phyloP scores from a whole-genome alignment of 2,113 vertebrate genomes.

The Ahaetulla prasina region DNA sequence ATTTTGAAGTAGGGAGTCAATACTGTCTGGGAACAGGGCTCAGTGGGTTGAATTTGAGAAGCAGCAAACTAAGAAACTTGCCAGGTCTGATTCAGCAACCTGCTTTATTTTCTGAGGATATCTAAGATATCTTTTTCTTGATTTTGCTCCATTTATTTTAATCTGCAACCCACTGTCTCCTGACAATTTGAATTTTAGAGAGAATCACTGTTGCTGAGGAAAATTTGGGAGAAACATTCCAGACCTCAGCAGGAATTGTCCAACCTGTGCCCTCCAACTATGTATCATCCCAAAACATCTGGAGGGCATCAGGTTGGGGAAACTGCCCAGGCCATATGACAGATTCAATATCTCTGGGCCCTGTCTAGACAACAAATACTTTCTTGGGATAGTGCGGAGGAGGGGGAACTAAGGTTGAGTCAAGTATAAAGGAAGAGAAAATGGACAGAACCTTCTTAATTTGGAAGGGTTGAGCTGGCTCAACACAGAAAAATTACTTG shows the following conservation, averaged over 20 bases:
- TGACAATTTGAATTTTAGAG: not conserved
- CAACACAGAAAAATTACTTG: not conserved
- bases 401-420: not conserved
- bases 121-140: not conserved
- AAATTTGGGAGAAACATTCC: not conserved
- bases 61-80: not conserved
- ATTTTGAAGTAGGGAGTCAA: not conserved
- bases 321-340: not conserved
- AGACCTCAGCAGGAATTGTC: too few relatives aligned
- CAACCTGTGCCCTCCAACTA: not conserved
- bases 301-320: not conserved
- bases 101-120: not conserved
- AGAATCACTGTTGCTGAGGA: not conserved
- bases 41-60: not conserved
- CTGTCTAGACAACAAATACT: not conserved
- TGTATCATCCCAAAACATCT: not conserved
- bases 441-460: not conserved
- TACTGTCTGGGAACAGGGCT: not conserved
- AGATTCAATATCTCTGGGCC: not conserved
- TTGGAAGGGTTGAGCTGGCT: not conserved
- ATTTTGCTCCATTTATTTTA: not conserved
- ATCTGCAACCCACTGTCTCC: not conserved
- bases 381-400: not conserved
- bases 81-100: not conserved
- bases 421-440: not conserved